Conservation (phyloP, 2,797 vertebrate species). For the Aphelocoma californica region DNA sequence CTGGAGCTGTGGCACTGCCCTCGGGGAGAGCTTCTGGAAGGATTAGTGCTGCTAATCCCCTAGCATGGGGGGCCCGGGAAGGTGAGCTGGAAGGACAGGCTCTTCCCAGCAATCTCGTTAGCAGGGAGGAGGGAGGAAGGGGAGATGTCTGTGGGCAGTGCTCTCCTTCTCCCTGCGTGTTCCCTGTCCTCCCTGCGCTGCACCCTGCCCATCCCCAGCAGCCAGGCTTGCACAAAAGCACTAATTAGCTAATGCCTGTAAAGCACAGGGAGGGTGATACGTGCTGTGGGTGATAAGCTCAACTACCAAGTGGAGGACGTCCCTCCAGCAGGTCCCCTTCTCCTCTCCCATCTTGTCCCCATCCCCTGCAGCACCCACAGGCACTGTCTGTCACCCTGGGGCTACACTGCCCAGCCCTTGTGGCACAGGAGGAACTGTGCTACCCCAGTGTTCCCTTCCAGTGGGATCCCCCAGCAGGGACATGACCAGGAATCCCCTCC, state of each 20-base stretch:
- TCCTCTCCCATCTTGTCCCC: neutral
- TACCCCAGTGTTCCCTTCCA: neutral
- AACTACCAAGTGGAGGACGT: neutral
- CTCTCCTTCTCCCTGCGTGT: neutral
- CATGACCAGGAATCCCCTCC: neutral
- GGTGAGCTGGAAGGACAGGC: conserved; percentile 33
- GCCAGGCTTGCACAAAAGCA: neutral
- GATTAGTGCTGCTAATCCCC: conserved; percentile 57
- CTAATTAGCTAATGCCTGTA: conserved; percentile 12
- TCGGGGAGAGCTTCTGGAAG: neutral
- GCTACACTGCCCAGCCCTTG: neutral
- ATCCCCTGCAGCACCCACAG: neutral
- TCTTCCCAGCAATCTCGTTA: conserved; percentile 6
- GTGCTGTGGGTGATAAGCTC: neutral
- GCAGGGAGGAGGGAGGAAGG: neutral
- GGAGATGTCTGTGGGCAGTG: neutral
- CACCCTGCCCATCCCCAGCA: neutral
- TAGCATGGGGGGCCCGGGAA: neutral
- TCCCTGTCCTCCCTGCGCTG: neutral
- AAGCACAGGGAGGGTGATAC: neutral
- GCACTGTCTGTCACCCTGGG: accelerated
- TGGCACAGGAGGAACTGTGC: neutral
- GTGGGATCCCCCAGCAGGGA: neutral
- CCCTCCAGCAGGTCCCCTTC: neutral
- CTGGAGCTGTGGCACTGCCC: neutral